Evolutionary conservation across 1,140 invertebrate genomes (phyloP).

Genomic region (Ips nitidus): DNA sequence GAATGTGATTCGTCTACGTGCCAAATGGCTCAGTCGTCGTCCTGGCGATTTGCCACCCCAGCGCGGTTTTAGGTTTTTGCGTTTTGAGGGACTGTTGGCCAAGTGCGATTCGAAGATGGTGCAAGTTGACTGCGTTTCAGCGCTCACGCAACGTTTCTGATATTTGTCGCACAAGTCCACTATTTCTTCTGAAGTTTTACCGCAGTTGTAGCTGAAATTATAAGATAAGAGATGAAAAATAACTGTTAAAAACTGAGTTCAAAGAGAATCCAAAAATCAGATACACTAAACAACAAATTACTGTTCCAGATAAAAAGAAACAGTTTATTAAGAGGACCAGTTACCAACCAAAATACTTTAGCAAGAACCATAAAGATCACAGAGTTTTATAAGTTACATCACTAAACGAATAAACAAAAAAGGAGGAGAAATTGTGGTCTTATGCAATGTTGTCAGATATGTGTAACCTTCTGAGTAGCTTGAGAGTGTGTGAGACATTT

Average conservation of each 20-base stretch:
- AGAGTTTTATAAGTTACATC: too few species aligned
- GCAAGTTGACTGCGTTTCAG: constrained; percentile 67
- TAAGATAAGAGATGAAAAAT: neutral
- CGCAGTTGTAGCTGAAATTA: constrained; percentile 64
- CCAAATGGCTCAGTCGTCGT: constrained; percentile 65
- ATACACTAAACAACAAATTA: too few species aligned
- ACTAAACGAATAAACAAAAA: too few species aligned
- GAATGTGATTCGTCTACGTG: constrained; percentile 64
- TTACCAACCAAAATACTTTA: too few species aligned
- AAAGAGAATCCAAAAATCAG: too few species aligned
- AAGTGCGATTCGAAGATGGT: constrained; percentile 59
- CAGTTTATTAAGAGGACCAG: neutral
- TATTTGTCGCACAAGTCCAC: constrained; percentile 62
- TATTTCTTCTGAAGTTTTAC: constrained; percentile 61
- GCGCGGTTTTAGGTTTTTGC: constrained; percentile 56
- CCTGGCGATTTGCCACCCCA: constrained; percentile 66
- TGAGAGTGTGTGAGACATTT: too few species aligned
- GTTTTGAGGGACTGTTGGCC: constrained; percentile 56
- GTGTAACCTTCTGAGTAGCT: too few species aligned
- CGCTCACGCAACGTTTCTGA: constrained; percentile 63
- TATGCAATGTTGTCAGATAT: too few species aligned
- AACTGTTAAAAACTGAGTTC: neutral
- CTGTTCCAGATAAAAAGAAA: too few species aligned
- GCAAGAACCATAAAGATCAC: too few species aligned
- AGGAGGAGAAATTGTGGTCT: too few species aligned